These are phyloP conservation scores for Mycteria americana DNA, from an alignment of 2,797 vertebrate species.

Conservation along the genomic window DNA sequence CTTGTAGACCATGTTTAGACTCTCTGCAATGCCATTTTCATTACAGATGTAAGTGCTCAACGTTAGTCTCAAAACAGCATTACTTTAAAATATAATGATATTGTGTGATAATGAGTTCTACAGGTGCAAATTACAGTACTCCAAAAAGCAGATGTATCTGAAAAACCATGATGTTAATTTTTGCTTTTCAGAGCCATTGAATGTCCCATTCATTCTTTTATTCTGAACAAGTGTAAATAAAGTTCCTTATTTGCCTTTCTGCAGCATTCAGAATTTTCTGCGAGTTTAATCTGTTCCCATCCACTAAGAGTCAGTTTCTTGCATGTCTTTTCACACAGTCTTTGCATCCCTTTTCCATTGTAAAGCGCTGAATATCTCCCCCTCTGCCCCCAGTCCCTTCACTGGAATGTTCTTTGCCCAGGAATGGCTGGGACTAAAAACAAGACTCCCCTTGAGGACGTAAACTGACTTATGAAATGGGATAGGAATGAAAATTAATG, in stretches of 20 bases:
- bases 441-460: not conserved
- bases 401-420: not conserved
- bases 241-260: constrained; percentile 5
- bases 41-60: not conserved
- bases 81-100: not conserved
- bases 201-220: constrained; percentile 12
- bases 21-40: not conserved
- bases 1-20: not conserved
- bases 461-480: not conserved
- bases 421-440: not conserved
- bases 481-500: not conserved
- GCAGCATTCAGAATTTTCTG: constrained; percentile 4
- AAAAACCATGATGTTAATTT: not conserved
- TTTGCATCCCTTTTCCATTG: not conserved
- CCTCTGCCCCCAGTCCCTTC: not conserved
- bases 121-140: not conserved
- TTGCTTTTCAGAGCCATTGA: not conserved
- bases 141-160: not conserved
- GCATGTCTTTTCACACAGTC: not conserved
- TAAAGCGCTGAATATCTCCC: not conserved
- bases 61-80: not conserved
- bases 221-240: constrained; percentile 28
- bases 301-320: not conserved
- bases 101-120: not conserved
- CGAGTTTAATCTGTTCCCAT: not conserved